Evolutionary conservation across 2,888 invertebrate genomes (phyloP).

Genomic region (Philhelius pedissequus): DNA sequence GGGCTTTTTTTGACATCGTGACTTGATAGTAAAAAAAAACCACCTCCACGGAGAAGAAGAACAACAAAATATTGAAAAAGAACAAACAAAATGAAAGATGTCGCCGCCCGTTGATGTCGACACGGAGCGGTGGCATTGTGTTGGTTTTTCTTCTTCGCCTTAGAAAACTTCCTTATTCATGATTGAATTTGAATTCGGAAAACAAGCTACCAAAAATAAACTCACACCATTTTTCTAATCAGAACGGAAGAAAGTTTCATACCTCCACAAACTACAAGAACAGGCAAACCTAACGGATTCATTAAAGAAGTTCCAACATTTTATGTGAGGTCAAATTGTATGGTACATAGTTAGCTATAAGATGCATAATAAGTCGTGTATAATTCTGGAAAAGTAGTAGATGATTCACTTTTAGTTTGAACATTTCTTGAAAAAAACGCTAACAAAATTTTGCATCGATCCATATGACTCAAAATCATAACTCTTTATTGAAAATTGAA

Average conservation of each 20-base stretch:
- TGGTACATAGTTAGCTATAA: too few species aligned
- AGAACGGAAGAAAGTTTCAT: background rate
- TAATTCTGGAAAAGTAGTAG: too few species aligned
- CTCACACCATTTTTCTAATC: slow-evolving; percentile 21
- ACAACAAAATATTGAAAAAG: background rate
- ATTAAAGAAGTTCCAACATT: background rate
- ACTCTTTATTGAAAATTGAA: too few species aligned
- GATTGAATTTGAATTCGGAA: slow-evolving; percentile 62
- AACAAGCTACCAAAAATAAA: slow-evolving; percentile 20
- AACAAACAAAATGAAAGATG: slow-evolving; percentile 62
- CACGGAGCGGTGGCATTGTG: background rate
- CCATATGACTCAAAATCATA: too few species aligned
- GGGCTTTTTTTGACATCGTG: slow-evolving; percentile 31
- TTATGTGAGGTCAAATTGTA: background rate
- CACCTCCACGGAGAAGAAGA: background rate
- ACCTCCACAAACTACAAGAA: background rate
- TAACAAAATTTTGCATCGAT: too few species aligned
- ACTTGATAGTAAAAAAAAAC: slow-evolving; percentile 24
- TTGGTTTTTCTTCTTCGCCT: slow-evolving; percentile 10
- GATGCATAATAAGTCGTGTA: too few species aligned
- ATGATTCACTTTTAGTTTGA: too few species aligned
- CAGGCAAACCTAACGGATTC: background rate
- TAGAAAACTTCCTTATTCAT: slow-evolving; percentile 31
- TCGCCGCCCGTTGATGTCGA: slow-evolving; percentile 28
- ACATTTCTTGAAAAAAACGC: too few species aligned